Conservation (phyloP, 2,888 invertebrate species). For the Dicycla oo region DNA sequence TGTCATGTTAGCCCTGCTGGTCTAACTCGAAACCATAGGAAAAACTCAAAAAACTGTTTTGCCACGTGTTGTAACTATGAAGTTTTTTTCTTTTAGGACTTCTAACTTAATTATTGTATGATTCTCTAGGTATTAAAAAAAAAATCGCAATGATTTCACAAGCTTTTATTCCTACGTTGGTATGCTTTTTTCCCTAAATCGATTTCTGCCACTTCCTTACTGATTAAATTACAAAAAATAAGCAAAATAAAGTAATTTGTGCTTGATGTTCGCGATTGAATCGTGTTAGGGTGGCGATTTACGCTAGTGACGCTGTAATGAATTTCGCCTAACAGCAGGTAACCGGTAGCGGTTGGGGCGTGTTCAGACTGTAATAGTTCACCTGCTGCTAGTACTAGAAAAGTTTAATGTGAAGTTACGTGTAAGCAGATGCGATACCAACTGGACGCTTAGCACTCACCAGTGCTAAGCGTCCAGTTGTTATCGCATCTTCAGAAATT, state of each 20-base stretch:
- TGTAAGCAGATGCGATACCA: neutral
- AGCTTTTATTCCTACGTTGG: neutral
- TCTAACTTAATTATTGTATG: neutral
- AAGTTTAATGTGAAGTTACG: neutral
- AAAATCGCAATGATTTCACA: too few species aligned
- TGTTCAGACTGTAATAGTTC: conserved; percentile 38
- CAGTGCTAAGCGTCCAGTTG: too few species aligned
- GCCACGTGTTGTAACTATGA: too few species aligned
- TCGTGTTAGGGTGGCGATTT: conserved; percentile 63
- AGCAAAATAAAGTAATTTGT: conserved; percentile 24
- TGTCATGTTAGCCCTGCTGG: too few species aligned
- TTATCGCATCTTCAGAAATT: too few species aligned
- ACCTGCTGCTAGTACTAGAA: conserved; percentile 8
- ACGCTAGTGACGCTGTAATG: conserved; percentile 62
- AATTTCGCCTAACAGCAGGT: conserved; percentile 55
- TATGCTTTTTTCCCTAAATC: neutral
- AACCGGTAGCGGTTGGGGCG: conserved; percentile 33
- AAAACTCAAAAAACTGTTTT: neutral
- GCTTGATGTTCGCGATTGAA: conserved; percentile 58
- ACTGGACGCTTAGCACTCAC: too few species aligned
- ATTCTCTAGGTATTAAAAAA: too few species aligned
- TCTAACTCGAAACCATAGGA: too few species aligned
- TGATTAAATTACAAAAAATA: conserved; percentile 1
- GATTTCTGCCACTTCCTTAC: neutral
- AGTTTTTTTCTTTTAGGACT: neutral